Evolutionary conservation across 2,113 vertebrate species (phyloP).

Genomic region (Enhydra lutris): DNA sequence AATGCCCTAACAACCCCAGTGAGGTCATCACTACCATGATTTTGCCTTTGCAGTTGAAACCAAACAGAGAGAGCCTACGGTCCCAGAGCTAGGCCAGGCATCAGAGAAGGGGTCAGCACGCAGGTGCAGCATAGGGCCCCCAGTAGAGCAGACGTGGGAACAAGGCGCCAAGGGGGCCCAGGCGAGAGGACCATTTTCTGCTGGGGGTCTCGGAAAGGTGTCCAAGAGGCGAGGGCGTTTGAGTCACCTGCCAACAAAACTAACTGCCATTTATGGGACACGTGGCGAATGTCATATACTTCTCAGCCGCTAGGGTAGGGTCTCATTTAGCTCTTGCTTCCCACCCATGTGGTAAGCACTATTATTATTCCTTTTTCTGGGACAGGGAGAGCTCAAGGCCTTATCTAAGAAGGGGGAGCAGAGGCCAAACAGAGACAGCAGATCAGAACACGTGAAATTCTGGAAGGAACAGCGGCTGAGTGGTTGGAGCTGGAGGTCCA

Average conservation of each 20-base stretch:
- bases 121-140: background rate
- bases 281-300: rapidly evolving
- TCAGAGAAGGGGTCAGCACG: too few relatives aligned
- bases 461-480: background rate
- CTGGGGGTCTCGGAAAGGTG: background rate
- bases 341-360: rapidly evolving
- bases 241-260: background rate
- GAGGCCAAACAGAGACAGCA: rapidly evolving
- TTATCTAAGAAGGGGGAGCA: rapidly evolving
- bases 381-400: background rate
- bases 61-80: rapidly evolving
- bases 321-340: background rate
- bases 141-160: background rate
- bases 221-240: background rate
- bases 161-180: rapidly evolving
- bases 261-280: background rate
- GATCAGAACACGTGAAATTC: background rate
- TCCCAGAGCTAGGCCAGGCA: background rate
- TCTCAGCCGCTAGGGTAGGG: background rate
- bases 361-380: background rate
- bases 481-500: background rate
- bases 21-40: background rate
- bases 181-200: background rate
- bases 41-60: background rate
- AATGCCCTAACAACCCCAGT: background rate